Percentiles rank a stretch among this genome's conserved stretches.
Evolutionary conservation across 2,797 vertebrate species (phyloP).

Genomic region (Malacoctenus gilli): DNA sequence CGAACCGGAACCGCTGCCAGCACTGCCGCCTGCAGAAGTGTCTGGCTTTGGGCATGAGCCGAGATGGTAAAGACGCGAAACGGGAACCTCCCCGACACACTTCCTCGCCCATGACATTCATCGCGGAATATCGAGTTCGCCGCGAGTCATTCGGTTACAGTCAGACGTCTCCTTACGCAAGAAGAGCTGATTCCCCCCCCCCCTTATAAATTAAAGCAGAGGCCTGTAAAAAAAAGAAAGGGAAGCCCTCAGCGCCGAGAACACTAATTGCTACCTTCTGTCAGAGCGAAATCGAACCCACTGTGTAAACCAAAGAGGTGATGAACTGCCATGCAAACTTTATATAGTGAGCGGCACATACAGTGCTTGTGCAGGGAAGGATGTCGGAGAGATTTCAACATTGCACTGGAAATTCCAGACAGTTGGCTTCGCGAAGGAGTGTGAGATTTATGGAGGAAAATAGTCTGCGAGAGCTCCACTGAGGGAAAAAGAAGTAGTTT

Average conservation of each 20-base stretch:
- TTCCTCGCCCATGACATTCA: background rate
- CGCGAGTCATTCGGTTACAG: no score
- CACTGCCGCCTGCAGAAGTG: slow-evolving; percentile 95
- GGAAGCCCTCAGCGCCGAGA: no score
- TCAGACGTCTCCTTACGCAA: no score
- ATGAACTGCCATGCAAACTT: slow-evolving; percentile 14
- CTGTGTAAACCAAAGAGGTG: slow-evolving; percentile 6
- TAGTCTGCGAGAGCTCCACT: no score
- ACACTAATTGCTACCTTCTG: no score
- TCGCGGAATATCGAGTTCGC: no score
- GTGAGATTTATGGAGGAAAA: no score
- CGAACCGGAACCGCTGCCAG: slow-evolving; percentile 93
- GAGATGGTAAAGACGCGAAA: slow-evolving; percentile 86
- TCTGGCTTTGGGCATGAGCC: slow-evolving; percentile 91
- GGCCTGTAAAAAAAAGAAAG: no score
- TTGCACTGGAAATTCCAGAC: no score
- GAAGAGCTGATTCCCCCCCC: no score
- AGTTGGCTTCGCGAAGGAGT: no score
- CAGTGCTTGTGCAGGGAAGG: slow-evolving; percentile 24
- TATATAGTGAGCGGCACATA: slow-evolving; percentile 26
- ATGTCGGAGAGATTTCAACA: slow-evolving; percentile 1
- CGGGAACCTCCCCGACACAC: slow-evolving; percentile 29
- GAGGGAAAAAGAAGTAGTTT: slow-evolving; percentile 18
- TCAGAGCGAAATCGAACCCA: slow-evolving; percentile 20
- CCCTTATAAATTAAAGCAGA: no score